Evolutionary conservation across 53 echinoderm and acorn worm species (phyloP).

Genomic region (Glandiceps talaboti): DNA sequence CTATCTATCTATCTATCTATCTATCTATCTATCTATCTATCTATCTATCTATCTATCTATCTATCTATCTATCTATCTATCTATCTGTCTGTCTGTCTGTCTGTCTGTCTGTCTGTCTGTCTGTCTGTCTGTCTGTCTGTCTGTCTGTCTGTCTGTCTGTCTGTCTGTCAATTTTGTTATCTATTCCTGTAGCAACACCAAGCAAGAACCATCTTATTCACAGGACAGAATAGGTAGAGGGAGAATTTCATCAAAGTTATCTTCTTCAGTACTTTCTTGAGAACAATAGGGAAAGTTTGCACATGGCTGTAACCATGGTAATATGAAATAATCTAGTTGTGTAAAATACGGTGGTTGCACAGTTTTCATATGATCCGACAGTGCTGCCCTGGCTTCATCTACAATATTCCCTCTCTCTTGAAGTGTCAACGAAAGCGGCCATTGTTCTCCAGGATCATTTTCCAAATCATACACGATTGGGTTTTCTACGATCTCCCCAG

Average conservation of each 20-base stretch:
- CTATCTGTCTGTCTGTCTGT: not conserved
- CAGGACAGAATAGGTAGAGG: too few relatives aligned
- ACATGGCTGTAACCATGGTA: constrained; percentile 3
- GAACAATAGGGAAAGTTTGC: constrained; percentile 2
- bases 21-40: not conserved
- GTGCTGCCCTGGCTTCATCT: not conserved
- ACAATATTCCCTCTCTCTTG: not conserved
- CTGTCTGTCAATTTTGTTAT: not conserved
- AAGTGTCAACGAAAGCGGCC: not conserved
- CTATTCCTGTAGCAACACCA: not conserved
- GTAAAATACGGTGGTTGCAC: not conserved
- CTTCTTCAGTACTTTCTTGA: too few relatives aligned
- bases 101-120: not conserved
- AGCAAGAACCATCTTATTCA: too few relatives aligned
- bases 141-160: not conserved
- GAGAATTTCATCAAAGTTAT: too few relatives aligned
- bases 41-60: not conserved
- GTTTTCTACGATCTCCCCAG: not conserved
- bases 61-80: not conserved
- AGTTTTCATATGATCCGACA: not conserved
- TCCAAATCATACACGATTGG: not conserved
- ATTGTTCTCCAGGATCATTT: not conserved
- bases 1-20: not conserved
- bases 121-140: not conserved
- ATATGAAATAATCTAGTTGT: not conserved